These are phyloP conservation scores for Strix uralensis DNA, from an alignment of 2,113 vertebrate species.

Conservation along the genomic window DNA sequence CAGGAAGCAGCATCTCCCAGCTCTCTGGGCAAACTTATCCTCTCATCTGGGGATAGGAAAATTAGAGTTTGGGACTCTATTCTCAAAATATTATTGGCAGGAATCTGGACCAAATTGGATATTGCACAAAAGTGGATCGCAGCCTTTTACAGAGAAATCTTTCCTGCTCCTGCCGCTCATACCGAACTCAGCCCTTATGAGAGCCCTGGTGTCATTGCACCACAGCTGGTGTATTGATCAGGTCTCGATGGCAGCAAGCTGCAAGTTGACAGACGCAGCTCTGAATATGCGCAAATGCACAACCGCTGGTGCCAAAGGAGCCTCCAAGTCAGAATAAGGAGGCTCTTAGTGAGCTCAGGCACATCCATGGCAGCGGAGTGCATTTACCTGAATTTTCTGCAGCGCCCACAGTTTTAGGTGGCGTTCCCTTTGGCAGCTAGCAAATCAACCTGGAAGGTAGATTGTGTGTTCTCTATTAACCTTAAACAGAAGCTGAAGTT, in stretches of 20 bases:
- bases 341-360: neutral
- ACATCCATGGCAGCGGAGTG: neutral
- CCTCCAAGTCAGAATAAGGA: neutral
- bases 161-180: fast-evolving
- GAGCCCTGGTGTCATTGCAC: fast-evolving
- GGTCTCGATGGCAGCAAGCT: neutral
- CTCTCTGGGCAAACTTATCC: neutral
- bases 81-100: neutral
- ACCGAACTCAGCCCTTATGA: neutral
- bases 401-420: neutral
- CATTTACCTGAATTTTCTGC: neutral
- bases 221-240: too few species aligned
- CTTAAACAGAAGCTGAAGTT: neutral
- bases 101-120: neutral
- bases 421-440: neutral
- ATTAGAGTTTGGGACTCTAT: neutral
- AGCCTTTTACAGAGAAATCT: neutral
- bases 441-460: neutral
- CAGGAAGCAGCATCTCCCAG: neutral
- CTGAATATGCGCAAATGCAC: neutral
- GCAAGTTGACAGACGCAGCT: neutral
- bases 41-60: neutral
- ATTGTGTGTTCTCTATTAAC: neutral
- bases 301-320: neutral
- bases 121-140: neutral